Evolutionary conservation across 2,888 invertebrate species (phyloP).

Genomic region (Rhingia rostrata): DNA sequence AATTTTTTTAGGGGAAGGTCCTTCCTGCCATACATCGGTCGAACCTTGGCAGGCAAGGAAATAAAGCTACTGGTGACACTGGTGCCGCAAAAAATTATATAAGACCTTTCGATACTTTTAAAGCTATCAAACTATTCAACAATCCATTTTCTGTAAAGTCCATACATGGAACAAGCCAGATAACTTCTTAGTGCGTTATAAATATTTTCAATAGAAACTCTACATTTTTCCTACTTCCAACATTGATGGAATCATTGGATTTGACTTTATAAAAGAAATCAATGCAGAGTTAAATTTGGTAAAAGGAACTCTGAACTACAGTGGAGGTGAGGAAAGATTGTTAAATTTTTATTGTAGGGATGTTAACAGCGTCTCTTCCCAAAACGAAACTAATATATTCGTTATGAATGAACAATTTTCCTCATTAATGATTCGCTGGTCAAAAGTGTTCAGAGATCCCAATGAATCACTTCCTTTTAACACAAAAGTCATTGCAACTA

Average conservation of each 20-base stretch:
- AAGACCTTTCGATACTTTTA: constrained; percentile 27
- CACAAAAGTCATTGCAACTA: constrained; percentile 54
- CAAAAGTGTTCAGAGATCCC: constrained; percentile 36
- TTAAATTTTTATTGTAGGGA: constrained; percentile 29
- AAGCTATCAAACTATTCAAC: constrained; percentile 29
- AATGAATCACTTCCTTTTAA: neutral
- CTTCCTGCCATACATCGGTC: too few species aligned
- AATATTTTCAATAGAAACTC: constrained; percentile 55
- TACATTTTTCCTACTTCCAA: constrained; percentile 60
- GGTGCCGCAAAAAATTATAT: constrained; percentile 60
- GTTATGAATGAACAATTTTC: neutral
- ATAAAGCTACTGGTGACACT: neutral
- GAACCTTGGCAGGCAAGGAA: too few species aligned
- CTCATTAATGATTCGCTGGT: neutral
- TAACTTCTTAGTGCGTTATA: constrained; percentile 27
- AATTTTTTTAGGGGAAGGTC: too few species aligned
- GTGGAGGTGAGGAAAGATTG: constrained; percentile 31
- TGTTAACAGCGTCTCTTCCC: constrained; percentile 1
- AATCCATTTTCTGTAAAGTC: constrained; percentile 30
- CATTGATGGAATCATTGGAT: constrained; percentile 67
- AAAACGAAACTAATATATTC: neutral
- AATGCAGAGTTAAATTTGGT: constrained; percentile 48
- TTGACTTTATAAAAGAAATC: constrained; percentile 50
- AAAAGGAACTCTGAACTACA: constrained; percentile 27
- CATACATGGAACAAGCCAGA: constrained; percentile 17